These are phyloP conservation scores for Diabrotica virgifera DNA, from an alignment of 1,140 invertebrate species.

Conservation along the genomic window DNA sequence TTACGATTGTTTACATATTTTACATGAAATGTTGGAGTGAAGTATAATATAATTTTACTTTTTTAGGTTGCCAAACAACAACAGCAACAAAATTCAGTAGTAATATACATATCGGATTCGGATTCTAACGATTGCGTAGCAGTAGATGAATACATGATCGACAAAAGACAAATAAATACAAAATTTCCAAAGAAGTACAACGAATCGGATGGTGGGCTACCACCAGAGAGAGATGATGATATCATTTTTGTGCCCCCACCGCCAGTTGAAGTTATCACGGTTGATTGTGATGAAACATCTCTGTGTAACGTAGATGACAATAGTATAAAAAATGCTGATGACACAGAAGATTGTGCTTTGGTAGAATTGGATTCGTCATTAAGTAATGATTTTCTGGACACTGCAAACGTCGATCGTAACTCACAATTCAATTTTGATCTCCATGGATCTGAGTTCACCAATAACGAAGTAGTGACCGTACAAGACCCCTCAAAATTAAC, in stretches of 20 bases:
- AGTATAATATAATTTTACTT: too few relatives aligned
- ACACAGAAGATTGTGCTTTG: background rate
- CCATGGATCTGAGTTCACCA: conserved; percentile 37
- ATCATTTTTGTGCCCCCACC: conserved; percentile 34
- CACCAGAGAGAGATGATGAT: conserved; percentile 30
- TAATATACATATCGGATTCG: conserved; percentile 18
- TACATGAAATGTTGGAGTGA: too few relatives aligned
- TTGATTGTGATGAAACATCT: conserved; percentile 18
- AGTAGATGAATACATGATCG: conserved; percentile 10
- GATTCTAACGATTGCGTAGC: conserved; percentile 14
- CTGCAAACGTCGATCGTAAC: conserved; percentile 18
- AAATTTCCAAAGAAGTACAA: conserved; percentile 14
- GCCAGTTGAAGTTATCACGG: conserved; percentile 31
- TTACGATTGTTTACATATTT: too few relatives aligned
- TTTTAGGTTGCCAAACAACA: too few relatives aligned
- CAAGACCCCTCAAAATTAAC: conserved; percentile 23
- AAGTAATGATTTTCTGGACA: conserved; percentile 36
- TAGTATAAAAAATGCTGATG: background rate
- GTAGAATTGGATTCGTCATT: conserved; percentile 15
- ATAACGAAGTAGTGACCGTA: conserved; percentile 24
- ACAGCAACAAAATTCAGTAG: conserved; percentile 1
- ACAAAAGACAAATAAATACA: conserved; percentile 6
- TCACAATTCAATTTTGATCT: conserved; percentile 37
- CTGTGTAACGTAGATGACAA: background rate
- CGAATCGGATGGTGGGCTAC: background rate